Base-by-base conservation (phyloP, 2,113 vertebrate species). In the Coracopsis vasa region DNA sequence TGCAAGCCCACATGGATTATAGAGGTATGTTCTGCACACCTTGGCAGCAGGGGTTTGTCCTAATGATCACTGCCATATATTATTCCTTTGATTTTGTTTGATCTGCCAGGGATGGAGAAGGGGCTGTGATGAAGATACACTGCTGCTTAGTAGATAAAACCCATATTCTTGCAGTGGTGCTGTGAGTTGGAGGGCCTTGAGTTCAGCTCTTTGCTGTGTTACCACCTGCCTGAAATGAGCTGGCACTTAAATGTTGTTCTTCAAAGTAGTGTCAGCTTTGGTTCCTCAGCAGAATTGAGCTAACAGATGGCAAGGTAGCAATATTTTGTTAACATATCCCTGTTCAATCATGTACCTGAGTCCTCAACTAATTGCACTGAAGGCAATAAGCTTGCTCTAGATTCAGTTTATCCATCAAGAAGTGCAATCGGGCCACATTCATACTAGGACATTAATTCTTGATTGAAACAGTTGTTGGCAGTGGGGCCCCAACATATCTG, bases 1-100 rank as follows among this genome's bases (percentile, higher is more conserved):
- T 99, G 44, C 99, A 99, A 97, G 99, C 99, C 94, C 99, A 99
- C 94, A 96, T 99, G 98, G 98, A 99, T 94, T 99, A 99, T 21
- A 98, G 98, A 99, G 99, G 99, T 99, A 94, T 88, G 73, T 74
- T 77, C 51, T 61, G 18, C 45, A 13, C 2, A 1, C 10, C 72
- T 67, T 45, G 48, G 16, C 39, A 71, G 21, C 35, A 61, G 23
- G 65, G 15, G 24, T 37, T 88, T 86, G 31, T 51, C 42, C n/a
- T 81, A 58, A 29, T 73, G 31, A 33, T 47, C 24, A 64, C 48
- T 74, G 44, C 15, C 33, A 48, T 48, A 15, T 80, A 37, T 3
- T 56, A 4, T 69, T 80, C 27, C 31, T 79, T 29, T 78, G 35
- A 67, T 78, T 85, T 88, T 73, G 31, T 2, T 62, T 84, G 39